These are phyloP conservation scores for Characodon lateralis DNA, from an alignment of 2,797 vertebrate genomes.

Conservation along the genomic window DNA sequence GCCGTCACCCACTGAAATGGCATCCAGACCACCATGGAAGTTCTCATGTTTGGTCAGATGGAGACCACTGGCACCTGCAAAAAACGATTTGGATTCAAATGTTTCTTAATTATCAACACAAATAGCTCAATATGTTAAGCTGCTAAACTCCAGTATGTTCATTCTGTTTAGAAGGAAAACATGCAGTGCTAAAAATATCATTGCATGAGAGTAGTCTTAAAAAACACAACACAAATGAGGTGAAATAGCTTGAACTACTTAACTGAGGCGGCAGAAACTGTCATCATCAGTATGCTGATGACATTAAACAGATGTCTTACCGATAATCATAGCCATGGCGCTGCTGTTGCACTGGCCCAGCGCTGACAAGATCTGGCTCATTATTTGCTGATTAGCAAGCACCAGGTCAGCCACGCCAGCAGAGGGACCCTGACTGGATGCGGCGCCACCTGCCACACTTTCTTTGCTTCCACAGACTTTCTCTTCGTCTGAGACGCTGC, in stretches of 20 bases:
- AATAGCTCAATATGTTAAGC: not conserved
- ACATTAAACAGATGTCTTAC: slow-evolving; percentile 73
- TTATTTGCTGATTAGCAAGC: slow-evolving; percentile 97
- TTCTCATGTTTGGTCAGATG: slow-evolving; percentile 99
- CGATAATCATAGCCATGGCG: slow-evolving; percentile 99
- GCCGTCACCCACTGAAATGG: slow-evolving; percentile 97
- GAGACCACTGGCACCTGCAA: slow-evolving; percentile 94
- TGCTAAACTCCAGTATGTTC: not conserved
- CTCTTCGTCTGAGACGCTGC: slow-evolving; percentile 96
- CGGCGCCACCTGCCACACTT: slow-evolving; percentile 81
- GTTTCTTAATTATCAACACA: not conserved
- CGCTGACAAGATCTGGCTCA: slow-evolving; percentile 98
- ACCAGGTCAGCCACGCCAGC: slow-evolving; percentile 95
- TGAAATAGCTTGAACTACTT: not conserved
- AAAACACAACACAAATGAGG: not conserved
- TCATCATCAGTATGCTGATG: no score
- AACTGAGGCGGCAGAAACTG: not conserved
- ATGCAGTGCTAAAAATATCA: no score
- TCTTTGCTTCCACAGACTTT: slow-evolving; percentile 98
- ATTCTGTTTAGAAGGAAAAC: not conserved
- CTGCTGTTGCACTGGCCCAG: slow-evolving; percentile 99
- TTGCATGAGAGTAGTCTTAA: not conserved
- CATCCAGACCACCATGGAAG: slow-evolving; percentile 96
- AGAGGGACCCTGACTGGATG: slow-evolving; percentile 85
- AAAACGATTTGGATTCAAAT: not conserved